Conservation (phyloP, 2,888 invertebrate species). For the Trypoxylon attenuatum region DNA sequence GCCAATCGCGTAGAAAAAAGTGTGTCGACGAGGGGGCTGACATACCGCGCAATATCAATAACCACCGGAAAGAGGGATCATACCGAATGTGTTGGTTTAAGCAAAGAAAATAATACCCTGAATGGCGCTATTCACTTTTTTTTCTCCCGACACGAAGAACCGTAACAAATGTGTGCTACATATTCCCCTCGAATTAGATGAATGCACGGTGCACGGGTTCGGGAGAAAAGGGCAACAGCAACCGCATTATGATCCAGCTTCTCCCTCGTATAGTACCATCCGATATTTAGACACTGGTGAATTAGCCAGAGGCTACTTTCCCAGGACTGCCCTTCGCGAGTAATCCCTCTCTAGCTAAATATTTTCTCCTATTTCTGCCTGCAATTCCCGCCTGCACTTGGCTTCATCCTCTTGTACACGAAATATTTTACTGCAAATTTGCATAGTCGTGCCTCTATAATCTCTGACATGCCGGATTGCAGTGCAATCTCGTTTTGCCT, state of each 20-base stretch:
- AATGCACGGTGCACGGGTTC: not conserved
- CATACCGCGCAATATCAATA: not conserved
- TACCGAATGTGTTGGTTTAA: not conserved
- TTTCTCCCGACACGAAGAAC: too few relatives aligned
- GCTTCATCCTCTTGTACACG: too few relatives aligned
- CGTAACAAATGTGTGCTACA: not conserved
- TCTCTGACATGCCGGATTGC: not conserved
- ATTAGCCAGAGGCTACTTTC: constrained; percentile 36
- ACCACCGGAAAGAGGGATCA: not conserved
- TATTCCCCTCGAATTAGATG: not conserved
- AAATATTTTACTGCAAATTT: too few relatives aligned
- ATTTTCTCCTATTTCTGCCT: not conserved
- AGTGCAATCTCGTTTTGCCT: not conserved
- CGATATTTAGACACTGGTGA: constrained; percentile 30
- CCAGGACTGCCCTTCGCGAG: constrained; percentile 33
- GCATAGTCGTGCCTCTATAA: too few relatives aligned
- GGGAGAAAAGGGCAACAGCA: constrained; percentile 22
- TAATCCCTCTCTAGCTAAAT: constrained; percentile 1
- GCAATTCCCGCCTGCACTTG: too few relatives aligned
- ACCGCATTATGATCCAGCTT: constrained; percentile 18
- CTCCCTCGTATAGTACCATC: constrained; percentile 24
- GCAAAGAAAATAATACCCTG: not conserved
- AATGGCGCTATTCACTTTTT: too few relatives aligned
- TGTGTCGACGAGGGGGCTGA: not conserved
- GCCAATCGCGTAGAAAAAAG: not conserved